Base-by-base conservation (phyloP, 35 echinoderm and acorn worm species). In the Hemicentrotus pulcherrimus region DNA sequence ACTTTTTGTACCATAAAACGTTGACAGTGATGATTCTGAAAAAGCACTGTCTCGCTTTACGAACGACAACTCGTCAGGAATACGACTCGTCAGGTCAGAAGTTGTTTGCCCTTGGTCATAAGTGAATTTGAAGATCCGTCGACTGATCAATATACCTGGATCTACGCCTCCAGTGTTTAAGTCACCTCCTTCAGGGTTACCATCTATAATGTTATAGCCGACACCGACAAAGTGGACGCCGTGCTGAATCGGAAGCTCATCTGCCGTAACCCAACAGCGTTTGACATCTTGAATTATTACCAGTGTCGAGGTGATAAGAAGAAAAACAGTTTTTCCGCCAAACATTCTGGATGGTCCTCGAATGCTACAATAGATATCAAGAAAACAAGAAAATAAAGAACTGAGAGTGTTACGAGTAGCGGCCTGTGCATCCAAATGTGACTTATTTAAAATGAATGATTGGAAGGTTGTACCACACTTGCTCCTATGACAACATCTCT, bases 171-270 rank as follows among this genome's bases (percentile, higher is more conserved):
- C 97, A 31, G 88, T 96, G 6, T 31, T 86, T 0, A 95, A n/a
- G 91, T 98, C 96, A 11, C 95, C 96, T 11, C 96, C 97, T 86
- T 97, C 97, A 7, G 97, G 97, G 86, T 98, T 98, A 6, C 97
- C 97, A 4, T 93, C 91, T 47, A 93, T n/a, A 33, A 93, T 93
- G 91, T 93, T 93, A 46, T 93, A 93, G 46, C 91, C 91, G 28
- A 93, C 11, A 12, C 91, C 91, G 2, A 93, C 12, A 47, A 93
- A 93, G n/a, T 58, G 19, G 32, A 78, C 65, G 24, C 65, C 65
- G 24, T 78, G 65, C 65, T 78, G 65, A 22, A 78, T n/a, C 28
- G 65, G 65, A 78, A 78, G 65, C 19, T 78, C 65, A n/a, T 58
- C 9, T 58, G 61, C 16, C 61, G 16, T 78, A n/a, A 78, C 65